These are phyloP conservation scores for Aphidoletes aphidimyza DNA, from an alignment of 2,888 invertebrate genomes.

Conservation along the genomic window DNA sequence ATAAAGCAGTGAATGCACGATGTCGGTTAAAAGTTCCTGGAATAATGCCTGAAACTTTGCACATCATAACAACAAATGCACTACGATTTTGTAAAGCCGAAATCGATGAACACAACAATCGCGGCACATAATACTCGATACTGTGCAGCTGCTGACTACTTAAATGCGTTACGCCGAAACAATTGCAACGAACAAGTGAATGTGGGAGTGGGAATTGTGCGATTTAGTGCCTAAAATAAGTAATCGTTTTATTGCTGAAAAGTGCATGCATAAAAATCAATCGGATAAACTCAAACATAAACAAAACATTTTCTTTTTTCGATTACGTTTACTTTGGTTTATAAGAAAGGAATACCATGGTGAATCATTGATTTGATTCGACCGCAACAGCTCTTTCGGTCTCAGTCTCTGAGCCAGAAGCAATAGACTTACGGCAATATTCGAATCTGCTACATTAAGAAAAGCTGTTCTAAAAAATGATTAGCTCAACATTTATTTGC, in stretches of 20 bases:
- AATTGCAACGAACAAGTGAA: too few species aligned
- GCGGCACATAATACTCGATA: background rate
- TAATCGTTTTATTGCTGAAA: slow-evolving; percentile 6
- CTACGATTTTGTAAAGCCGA: slow-evolving; percentile 15
- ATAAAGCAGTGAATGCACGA: slow-evolving; percentile 34
- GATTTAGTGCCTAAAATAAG: background rate
- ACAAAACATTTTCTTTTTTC: background rate
- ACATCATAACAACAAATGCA: background rate
- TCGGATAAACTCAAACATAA: background rate
- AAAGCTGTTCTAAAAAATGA: background rate
- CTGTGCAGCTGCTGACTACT: too few species aligned
- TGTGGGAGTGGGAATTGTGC: too few species aligned
- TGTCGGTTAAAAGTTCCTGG: slow-evolving; percentile 1
- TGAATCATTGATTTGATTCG: too few species aligned
- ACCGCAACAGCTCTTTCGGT: too few species aligned
- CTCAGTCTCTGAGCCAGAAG: too few species aligned
- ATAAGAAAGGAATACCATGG: too few species aligned
- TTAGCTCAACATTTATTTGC: slow-evolving; percentile 52
- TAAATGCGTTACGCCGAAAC: too few species aligned
- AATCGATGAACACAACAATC: slow-evolving; percentile 21
- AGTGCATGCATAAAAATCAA: background rate
- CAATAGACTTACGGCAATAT: too few species aligned
- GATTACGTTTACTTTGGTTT: too few species aligned
- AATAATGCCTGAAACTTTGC: background rate
- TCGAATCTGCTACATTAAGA: background rate